A percentile compares a stretch with the other conserved stretches of the same genome.
Conservation (phyloP, 2,113 vertebrate species). For the Eclectus roratus region DNA sequence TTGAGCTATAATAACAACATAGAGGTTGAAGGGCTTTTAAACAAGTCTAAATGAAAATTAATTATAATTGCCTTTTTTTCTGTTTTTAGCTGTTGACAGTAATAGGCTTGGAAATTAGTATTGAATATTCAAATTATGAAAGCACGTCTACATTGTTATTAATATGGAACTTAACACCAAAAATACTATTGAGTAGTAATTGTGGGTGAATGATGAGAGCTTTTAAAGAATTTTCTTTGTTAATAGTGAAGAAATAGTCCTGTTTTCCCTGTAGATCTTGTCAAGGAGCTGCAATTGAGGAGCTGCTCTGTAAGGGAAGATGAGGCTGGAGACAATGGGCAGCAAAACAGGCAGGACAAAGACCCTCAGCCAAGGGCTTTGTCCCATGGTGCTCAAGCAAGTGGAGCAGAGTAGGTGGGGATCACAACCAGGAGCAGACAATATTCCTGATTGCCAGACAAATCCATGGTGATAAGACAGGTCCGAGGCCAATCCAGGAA, state of each 20-base stretch:
- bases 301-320: not conserved
- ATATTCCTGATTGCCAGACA: not conserved
- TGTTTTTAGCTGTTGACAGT: not conserved
- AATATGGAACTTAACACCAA: not conserved
- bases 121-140: not conserved
- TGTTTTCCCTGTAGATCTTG: not conserved
- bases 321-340: not conserved
- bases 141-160: not conserved
- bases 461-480: not conserved
- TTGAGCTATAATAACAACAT: not conserved
- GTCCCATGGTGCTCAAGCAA: not conserved
- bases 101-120: not conserved
- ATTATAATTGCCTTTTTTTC: not conserved
- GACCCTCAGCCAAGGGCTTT: not conserved
- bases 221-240: not conserved
- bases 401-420: not conserved
- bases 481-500: not conserved
- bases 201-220: not conserved
- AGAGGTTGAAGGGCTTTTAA: not conserved
- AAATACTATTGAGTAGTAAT: not conserved
- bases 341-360: not conserved
- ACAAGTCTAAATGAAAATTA: not conserved
- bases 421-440: not conserved
- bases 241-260: not conserved
- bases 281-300: not conserved